phyloP scores from a whole-genome alignment of 1,140 invertebrate species.

The Heliconius himera region DNA sequence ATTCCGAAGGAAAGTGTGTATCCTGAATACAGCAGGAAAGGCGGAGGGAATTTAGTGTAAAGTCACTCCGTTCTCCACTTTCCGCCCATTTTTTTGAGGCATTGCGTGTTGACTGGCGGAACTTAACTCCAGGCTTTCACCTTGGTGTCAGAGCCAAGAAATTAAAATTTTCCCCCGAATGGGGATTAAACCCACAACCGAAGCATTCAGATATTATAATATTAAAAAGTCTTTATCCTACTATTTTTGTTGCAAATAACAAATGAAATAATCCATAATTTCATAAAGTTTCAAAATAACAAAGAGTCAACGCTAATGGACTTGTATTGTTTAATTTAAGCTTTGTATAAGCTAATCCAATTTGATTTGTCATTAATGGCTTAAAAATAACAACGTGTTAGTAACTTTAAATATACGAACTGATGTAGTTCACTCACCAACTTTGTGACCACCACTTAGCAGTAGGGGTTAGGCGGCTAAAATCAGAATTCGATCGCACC shows the following conservation, averaged over 20 bases:
- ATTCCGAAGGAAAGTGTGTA: too few relatives aligned
- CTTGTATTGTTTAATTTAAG: neutral
- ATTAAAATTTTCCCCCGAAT: too few relatives aligned
- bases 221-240: too few relatives aligned
- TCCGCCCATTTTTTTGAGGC: too few relatives aligned
- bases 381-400: neutral
- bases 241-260: neutral
- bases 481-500: neutral
- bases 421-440: neutral
- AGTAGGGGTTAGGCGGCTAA: neutral
- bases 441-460: neutral
- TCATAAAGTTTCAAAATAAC: neutral
- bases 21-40: too few relatives aligned
- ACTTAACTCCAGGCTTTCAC: too few relatives aligned
- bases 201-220: too few relatives aligned
- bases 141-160: too few relatives aligned
- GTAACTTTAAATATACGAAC: neutral
- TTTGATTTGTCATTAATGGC: neutral
- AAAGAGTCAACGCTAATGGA: constrained; percentile 1
- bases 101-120: too few relatives aligned
- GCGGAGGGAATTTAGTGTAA: too few relatives aligned
- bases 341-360: neutral
- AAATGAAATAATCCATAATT: neutral
- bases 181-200: too few relatives aligned
- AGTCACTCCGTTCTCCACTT: too few relatives aligned